Evolutionary conservation across 1,140 invertebrate genomes (phyloP), one percentile per base, ranked within the genome.

Genomic region (Ericerus pela): DNA sequence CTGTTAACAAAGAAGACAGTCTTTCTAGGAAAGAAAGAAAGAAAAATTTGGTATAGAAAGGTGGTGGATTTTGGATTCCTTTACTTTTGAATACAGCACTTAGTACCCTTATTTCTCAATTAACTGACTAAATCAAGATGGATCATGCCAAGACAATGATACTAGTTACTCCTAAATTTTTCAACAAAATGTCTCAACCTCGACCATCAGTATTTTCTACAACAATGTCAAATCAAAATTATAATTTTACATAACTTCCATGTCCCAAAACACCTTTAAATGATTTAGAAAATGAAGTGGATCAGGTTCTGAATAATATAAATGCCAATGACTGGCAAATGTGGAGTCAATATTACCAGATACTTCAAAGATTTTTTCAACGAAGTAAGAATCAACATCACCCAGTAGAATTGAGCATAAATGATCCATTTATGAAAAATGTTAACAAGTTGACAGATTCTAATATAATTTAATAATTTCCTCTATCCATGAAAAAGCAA

Each of bases 71-170:
- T 30, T 26, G 38, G 12, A 30, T 53, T 6, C 52, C 52, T 4
- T 16, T 53, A 2, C 3, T 53, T 14, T 30, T 53, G 37, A 55
- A 16, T 41, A 20, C 31, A 16, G 22, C 51, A 36, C 26, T 58
- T 5, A 24, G n/a, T 18, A n/a, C n/a, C n/a, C n/a, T n/a, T n/a
- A n/a, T n/a, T 52, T 20, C n/a, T 29, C 26, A 16, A 20, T 51
- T 3, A 31, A 33, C n/a, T 37, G 16, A 16, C n/a, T n/a, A 31
- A 10, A 22, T 55, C 8, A 56, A 56, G 56, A 58, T 58, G 56
- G 56, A 54, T 8, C 53, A 37, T 26, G 26, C 26, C n/a, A 54
- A 56, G 51, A 58, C 43, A 58, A 58, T 58, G 57, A n/a, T 58
- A 11, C 33, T 58, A 8, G 18, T 58, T 8, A 10, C 53, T n/a